A percentile compares a stretch with the other conserved stretches of the same genome.
Evolutionary conservation across 2,888 invertebrate genomes (phyloP).

Genomic region (Orchesellides sinensis): DNA sequence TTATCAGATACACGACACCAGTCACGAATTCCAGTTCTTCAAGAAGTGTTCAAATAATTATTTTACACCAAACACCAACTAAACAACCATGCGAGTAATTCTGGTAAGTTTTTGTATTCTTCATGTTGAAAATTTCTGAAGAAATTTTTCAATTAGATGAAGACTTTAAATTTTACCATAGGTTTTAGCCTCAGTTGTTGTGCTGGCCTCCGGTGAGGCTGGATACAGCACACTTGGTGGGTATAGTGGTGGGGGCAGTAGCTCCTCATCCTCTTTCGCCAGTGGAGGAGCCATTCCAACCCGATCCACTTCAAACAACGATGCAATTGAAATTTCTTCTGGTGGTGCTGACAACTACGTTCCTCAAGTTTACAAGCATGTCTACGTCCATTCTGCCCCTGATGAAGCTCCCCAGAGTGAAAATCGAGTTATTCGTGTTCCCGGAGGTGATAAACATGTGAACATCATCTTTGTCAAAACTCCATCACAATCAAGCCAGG

Average conservation of each 20-base stretch:
- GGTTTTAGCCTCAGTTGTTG: conserved; percentile 7
- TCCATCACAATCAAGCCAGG: conserved; percentile 75
- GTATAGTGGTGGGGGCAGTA: neutral
- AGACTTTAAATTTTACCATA: too few species aligned
- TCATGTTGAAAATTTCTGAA: neutral
- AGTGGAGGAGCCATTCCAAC: neutral
- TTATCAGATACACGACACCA: neutral
- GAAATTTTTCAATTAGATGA: neutral
- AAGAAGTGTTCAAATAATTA: neutral
- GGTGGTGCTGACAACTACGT: conserved; percentile 22
- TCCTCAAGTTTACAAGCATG: conserved; percentile 85
- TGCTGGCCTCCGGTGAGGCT: conserved; percentile 7
- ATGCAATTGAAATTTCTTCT: conserved; percentile 4
- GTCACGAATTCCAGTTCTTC: neutral
- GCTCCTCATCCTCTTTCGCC: neutral
- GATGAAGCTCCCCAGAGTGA: conserved; percentile 82
- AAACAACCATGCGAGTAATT: conserved; percentile 17
- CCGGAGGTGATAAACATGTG: conserved; percentile 56
- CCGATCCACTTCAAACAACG: neutral
- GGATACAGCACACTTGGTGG: conserved; percentile 18
- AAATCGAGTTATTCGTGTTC: conserved; percentile 77
- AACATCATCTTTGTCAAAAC: too few species aligned
- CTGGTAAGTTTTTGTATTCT: conserved; percentile 20
- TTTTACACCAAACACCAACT: neutral
- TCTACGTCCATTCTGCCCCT: conserved; percentile 94